Base-by-base conservation (phyloP, 2,113 vertebrate species). In the Castor canadensis region DNA sequence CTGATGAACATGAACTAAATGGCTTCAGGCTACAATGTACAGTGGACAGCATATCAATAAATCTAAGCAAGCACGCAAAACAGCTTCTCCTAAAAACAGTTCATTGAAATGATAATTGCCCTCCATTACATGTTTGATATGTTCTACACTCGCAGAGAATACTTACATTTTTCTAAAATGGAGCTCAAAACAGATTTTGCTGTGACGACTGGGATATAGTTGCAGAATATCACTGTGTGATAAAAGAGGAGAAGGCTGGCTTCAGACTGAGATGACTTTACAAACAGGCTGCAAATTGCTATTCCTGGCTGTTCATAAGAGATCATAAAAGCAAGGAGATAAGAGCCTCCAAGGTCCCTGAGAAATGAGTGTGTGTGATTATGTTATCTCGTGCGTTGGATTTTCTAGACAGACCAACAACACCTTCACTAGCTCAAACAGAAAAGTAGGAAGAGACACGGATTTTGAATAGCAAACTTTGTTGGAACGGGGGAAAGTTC, bases 321-420 rank as follows among this genome's bases (percentile, higher is more conserved):
- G 94, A 98, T 98, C 97, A 95, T 98, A 98, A 98, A 98, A 98
- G 92, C 92, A 87, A 97, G 91, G 76, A 97, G 97, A 93, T 98
- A 98, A 98, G 98, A 98, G 76, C 96, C 45, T 38, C 98, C 94
- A 93, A 97, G 97, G 97, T 98, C 95, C 95, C 97, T 60, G 97
- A 98, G 96, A 98, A 98, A 98, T 98, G 91, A 97, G 96, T 94
- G 97, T 98, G 79, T 97, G 97, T 98, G 97, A 96, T 98, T 98
- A 96, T 87, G 96, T 93, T 96, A 97, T 97, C 86, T 81, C 75
- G 95, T 76, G 54, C 96, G 91, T 90, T 96, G 98, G 97, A 96
- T 98, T 98, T 98, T 97, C 93, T 88, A 97, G 91, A 95, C 94
- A 96, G 96, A 89, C 56, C 43, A 13, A 84, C 87, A 96, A 32